Evolutionary conservation across 2,888 invertebrate species (phyloP).

Genomic region (Lycophotia porphyrea): DNA sequence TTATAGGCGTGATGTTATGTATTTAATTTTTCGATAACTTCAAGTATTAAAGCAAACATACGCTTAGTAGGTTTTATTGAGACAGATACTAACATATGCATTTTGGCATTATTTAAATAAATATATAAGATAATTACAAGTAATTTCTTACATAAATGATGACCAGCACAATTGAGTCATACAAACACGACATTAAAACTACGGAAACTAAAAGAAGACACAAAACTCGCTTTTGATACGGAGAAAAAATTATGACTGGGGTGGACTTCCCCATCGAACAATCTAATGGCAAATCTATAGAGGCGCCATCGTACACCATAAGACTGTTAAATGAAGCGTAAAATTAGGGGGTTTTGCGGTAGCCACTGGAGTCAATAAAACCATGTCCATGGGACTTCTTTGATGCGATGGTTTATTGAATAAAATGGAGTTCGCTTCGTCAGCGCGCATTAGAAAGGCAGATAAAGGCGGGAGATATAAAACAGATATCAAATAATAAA

Average conservation of each 20-base stretch:
- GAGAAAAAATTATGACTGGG: slow-evolving; percentile 77
- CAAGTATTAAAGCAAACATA: background rate
- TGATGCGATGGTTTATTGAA: slow-evolving; percentile 68
- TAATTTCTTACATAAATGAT: slow-evolving; percentile 3
- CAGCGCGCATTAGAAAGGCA: slow-evolving; percentile 47
- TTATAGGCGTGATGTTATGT: background rate
- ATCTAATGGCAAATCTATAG: slow-evolving; percentile 87
- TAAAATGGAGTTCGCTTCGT: slow-evolving; percentile 56
- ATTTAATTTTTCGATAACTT: background rate
- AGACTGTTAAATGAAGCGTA: slow-evolving; percentile 88
- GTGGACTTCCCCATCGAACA: slow-evolving; percentile 75
- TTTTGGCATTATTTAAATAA: background rate
- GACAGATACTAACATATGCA: background rate
- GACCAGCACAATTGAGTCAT: slow-evolving; percentile 33
- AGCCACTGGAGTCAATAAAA: slow-evolving; percentile 77
- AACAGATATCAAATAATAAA: slow-evolving; percentile 53
- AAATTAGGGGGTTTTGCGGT: slow-evolving; percentile 86
- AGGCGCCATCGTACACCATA: slow-evolving; percentile 84
- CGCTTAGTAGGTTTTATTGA: background rate
- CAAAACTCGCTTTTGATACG: slow-evolving; percentile 71
- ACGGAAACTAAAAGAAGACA: slow-evolving; percentile 46
- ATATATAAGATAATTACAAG: background rate
- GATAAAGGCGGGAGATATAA: slow-evolving; percentile 46
- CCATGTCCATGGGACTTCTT: slow-evolving; percentile 67
- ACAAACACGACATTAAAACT: slow-evolving; percentile 41